Percentiles rank a stretch among this genome's conserved stretches.
Evolutionary conservation across 37 sponge, comb jelly and placozoan genomes (phyloP).

Genomic region (Agelas oroides): DNA sequence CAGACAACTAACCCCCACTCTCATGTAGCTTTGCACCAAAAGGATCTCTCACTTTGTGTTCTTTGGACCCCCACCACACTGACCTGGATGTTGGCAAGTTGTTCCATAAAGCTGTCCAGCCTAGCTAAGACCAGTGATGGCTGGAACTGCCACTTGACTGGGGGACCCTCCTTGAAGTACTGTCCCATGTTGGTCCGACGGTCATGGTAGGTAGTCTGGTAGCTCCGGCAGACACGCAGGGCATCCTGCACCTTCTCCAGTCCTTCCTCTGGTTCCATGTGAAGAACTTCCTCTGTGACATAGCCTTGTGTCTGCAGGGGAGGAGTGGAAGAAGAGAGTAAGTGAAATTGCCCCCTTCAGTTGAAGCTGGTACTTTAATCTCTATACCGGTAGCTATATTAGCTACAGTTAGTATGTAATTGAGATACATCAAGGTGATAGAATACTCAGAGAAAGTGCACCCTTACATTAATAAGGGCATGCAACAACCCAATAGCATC

Average conservation of each 20-base stretch:
- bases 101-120: conserved; percentile 76
- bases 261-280: conserved; percentile 91
- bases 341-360: no score
- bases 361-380: no score
- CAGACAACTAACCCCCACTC: no score
- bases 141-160: conserved; percentile 84
- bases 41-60: no score
- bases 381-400: no score
- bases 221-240: conserved; percentile 72
- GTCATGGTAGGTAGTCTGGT: conserved; percentile 54
- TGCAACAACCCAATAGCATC: no score
- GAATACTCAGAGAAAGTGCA: no score
- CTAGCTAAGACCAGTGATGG: conserved; percentile 83
- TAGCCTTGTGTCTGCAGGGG: conserved; percentile 60
- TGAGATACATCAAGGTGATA: background rate
- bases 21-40: no score
- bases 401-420: no score
- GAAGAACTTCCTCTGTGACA: conserved; percentile 88
- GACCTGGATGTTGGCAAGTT: conserved; percentile 78
- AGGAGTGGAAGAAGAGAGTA: no score
- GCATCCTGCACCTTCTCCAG: conserved; percentile 85
- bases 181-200: conserved; percentile 47
- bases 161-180: conserved; percentile 80
- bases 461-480: no score
- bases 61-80: no score